Conservation (phyloP, 2,113 vertebrate genomes). For the Saccopteryx leptura region DNA sequence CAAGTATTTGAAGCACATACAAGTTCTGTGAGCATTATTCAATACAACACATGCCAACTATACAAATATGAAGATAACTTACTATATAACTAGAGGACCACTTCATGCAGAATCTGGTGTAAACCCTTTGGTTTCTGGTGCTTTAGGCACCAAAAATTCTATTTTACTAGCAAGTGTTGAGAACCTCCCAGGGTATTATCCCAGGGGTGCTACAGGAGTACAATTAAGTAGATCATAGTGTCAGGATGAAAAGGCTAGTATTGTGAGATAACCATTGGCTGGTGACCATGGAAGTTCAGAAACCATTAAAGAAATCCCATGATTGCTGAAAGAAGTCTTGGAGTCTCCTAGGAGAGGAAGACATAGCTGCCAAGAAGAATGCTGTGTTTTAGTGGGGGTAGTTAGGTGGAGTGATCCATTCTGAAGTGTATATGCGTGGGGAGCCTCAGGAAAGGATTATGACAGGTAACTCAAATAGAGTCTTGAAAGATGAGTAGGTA, state of each 20-base stretch:
- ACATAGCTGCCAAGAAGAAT: not conserved
- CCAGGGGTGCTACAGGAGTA: not conserved
- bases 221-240: not conserved
- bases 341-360: not conserved
- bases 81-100: not conserved
- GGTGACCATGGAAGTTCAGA: not conserved
- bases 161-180: slow-evolving; percentile 5
- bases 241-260: not conserved
- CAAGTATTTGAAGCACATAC: not conserved
- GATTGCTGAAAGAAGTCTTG: not conserved
- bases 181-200: not conserved
- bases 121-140: not conserved
- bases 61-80: not conserved
- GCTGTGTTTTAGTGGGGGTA: not conserved
- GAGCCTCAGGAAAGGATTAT: not conserved
- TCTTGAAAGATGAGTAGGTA: not conserved
- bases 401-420: not conserved
- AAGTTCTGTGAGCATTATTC: not conserved
- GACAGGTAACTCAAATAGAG: not conserved
- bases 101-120: not conserved
- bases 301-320: not conserved
- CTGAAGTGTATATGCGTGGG: not conserved
- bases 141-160: not conserved
- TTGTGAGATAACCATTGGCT: not conserved
- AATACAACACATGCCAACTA: not conserved